Conservation (phyloP, 2,797 vertebrate genomes). For the Chloroceryle amazona region DNA sequence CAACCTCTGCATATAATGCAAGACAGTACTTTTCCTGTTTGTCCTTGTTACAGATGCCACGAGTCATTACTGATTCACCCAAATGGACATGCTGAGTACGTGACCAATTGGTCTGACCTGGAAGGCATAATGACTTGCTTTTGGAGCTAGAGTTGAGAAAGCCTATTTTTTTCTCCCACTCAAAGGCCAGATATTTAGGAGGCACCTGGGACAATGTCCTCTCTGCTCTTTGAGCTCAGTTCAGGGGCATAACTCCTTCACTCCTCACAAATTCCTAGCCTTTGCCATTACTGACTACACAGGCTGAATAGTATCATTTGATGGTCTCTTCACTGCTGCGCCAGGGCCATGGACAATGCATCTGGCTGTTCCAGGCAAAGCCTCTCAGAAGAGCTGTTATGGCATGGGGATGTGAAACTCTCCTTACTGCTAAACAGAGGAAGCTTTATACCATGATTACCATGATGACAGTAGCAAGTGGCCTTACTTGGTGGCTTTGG, state of each 20-base stretch:
- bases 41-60: background rate
- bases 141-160: background rate
- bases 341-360: fast-evolving
- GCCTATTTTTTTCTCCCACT: background rate
- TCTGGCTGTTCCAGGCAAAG: background rate
- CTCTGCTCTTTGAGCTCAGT: background rate
- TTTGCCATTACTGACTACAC: background rate
- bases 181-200: background rate
- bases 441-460: background rate
- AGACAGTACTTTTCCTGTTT: background rate
- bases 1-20: background rate
- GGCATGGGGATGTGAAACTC: background rate
- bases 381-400: background rate
- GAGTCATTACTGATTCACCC: background rate
- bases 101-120: background rate
- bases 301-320: background rate
- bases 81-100: background rate
- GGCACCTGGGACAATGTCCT: background rate
- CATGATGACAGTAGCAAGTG: background rate
- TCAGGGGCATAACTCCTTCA: background rate
- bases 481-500: background rate
- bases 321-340: background rate
- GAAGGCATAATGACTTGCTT: background rate
- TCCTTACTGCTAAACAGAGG: background rate
- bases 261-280: background rate